Conservation (phyloP, 2,113 vertebrate genomes). For the Vidua chalybeata region DNA sequence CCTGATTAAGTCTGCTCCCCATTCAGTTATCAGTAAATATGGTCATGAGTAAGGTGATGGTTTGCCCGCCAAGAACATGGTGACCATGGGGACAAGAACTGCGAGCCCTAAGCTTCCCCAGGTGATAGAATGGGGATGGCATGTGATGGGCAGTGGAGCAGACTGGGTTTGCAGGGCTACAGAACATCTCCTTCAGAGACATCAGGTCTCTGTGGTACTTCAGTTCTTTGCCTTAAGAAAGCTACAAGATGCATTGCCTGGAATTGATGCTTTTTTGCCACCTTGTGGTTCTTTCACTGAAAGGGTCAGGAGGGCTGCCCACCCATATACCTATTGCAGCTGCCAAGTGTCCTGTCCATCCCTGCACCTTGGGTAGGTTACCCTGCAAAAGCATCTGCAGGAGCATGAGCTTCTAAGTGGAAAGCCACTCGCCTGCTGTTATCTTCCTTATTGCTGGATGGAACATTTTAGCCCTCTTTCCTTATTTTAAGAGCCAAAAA, state of each 20-base stretch:
- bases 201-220: not conserved
- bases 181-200: not conserved
- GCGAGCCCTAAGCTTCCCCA: not conserved
- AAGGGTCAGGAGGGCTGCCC: not conserved
- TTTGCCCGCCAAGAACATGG: not conserved
- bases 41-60: not conserved
- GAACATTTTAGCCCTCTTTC: not conserved
- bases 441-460: not conserved
- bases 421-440: not conserved
- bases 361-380: not conserved
- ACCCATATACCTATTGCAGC: no score
- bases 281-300: not conserved
- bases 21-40: not conserved
- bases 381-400: not conserved
- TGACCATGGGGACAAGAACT: not conserved
- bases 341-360: rapidly evolving
- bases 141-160: not conserved
- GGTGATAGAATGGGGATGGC: rapidly evolving
- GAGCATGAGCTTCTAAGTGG: not conserved
- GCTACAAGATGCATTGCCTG: not conserved
- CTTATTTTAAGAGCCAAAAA: not conserved
- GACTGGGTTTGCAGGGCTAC: not conserved
- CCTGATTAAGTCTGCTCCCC: not conserved
- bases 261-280: not conserved
- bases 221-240: not conserved